Base-by-base conservation (phyloP, 2,888 invertebrate species). In the Orthosia incerta region DNA sequence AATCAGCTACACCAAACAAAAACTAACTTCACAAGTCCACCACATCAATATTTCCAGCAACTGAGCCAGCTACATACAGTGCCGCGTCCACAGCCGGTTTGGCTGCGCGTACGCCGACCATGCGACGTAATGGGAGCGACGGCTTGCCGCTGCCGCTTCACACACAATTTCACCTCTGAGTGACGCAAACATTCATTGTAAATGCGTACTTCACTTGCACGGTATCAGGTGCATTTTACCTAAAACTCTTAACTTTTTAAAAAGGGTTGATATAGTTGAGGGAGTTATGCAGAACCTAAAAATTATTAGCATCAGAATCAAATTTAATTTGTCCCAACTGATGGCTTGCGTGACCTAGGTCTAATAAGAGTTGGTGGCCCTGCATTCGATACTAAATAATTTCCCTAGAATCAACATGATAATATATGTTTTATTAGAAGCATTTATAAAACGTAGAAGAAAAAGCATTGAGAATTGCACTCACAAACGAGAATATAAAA, bases 101-200 rank as follows among this genome's bases (percentile, higher is more conserved):
- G 88, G 84, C 92, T 90, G 91, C 92, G 93, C 91, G 87, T 89
- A 90, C 94, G 93, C 94, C 92, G 94, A 86, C 92, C 92, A 91
- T 92, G 91, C 94, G 95, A 95, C 94, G 94, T 95, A 96, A 94
- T 95, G 95, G 95, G 96, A 95, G 95, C 96, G 96, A 96, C 95
- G 95, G 93, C 94, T 93, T 89, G 93, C 93, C 95, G 93, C 96
- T 95, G 96, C 95, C 93, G 95, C 95, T 95, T 96, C 95, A 95
- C 96, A 96, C 95, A 95, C 95, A 96, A 96, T 96, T 96, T 96
- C 96, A 95, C 95, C 95, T 95, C 93, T 96, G 96, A 96, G 93
- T 95, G 96, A 96, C 96, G 93, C 95, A 93, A 94, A 95, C 96
- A 95, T 95, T 95, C 91, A 96, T 96, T 94, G 93, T 91, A 89